A percentile compares a stretch with the other conserved stretches of the same genome.
Evolutionary conservation across 1,140 invertebrate species (phyloP).

Genomic region (Diabrotica virgifera): DNA sequence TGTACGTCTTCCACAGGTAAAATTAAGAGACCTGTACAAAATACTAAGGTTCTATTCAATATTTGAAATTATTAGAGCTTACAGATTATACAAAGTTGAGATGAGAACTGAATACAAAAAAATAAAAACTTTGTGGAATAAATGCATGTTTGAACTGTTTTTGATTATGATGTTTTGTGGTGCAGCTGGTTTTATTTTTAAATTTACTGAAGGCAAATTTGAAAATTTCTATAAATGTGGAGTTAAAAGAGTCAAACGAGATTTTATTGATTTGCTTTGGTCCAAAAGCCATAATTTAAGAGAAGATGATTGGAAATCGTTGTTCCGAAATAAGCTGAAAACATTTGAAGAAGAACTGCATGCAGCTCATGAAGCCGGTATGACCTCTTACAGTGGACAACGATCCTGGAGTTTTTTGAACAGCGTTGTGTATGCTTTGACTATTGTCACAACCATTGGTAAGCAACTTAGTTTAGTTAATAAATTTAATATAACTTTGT

Average conservation of each 20-base stretch:
- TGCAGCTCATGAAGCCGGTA: conserved; percentile 75
- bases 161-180: conserved; percentile 70
- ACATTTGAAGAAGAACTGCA: conserved; percentile 86
- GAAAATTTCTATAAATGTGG: conserved; percentile 85
- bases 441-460: conserved; percentile 94
- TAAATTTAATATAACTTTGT: background rate
- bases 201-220: conserved; percentile 75
- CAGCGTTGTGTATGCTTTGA: conserved; percentile 86
- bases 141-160: conserved; percentile 64
- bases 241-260: conserved; percentile 78
- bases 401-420: conserved; percentile 91
- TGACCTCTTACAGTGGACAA: conserved; percentile 76
- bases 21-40: conserved; percentile 28
- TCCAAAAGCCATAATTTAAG: conserved; percentile 71
- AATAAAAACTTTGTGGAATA: conserved; percentile 59
- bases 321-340: conserved; percentile 74
- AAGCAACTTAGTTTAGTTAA: conserved; percentile 45
- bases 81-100: conserved; percentile 58
- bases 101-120: conserved; percentile 55
- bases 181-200: conserved; percentile 73
- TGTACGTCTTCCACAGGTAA: conserved; percentile 9
- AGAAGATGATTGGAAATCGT: conserved; percentile 85
- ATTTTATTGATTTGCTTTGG: conserved; percentile 81
- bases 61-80: conserved; percentile 50
- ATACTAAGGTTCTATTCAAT: conserved; percentile 34